Evolutionary conservation across 2,113 vertebrate genomes (phyloP), one percentile per base, ranked within the genome.

Genomic region (Castor canadensis): DNA sequence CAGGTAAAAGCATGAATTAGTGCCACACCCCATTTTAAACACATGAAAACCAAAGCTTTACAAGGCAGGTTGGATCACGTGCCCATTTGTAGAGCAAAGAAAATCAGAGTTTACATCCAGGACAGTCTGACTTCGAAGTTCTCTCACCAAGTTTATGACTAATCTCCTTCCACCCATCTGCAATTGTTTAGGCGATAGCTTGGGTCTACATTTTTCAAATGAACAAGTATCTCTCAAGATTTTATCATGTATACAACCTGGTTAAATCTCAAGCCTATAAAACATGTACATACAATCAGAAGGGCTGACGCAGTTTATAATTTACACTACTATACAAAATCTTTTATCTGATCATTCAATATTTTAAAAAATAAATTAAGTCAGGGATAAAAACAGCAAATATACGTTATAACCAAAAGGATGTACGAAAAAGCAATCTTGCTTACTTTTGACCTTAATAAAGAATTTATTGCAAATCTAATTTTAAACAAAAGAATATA

Each of bases 401-500:
- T 73, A 89, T 8, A 77, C 38, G 89, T 88, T 95, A 92, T 28
- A 71, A 82, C 52, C 64, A 58, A 91, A 89, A 94, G 89, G 89
- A 91, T 89, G 56, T 89, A 62, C 84, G 90, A 94, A 91, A 96
- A 94, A 95, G 79, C 10, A 96, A 92, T 91, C 87, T 92, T 73
- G 77, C 9, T 96, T 60, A 91, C 93, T 92, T 87, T 76, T 95
- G 67, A 89, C 94, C 95, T 97, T 94, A 95, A 97, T 64, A 49
- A 38, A 97, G 66, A 95, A 96, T 97, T 98, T 98, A 98, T 91
- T 97, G 91, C 92, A 96, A 97, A 92, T 94, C 97, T 97, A 98
- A 98, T 98, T 98, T 98, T 97, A 98, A 98, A 98, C 98, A 97
- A 97, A 97, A 95, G 97, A 98, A 98, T 98, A 98, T 94, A 97